phyloP scores from a whole-genome alignment of 2,888 invertebrate genomes.

The Theretra japonica region DNA sequence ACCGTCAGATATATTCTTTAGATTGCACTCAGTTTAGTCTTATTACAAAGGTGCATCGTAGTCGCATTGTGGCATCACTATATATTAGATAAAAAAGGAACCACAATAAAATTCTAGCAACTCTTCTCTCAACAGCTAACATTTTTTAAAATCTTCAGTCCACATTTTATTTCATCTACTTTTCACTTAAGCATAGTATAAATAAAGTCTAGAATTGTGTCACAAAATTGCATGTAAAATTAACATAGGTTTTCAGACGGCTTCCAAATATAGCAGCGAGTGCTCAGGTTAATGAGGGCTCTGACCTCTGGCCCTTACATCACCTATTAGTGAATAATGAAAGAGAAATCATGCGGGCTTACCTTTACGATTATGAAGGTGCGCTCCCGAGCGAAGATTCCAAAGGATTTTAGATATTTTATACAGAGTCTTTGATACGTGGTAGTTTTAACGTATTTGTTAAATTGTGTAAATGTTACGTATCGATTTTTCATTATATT shows the following conservation, averaged over 20 bases:
- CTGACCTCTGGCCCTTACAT: conserved; percentile 6
- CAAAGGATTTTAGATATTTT: background rate
- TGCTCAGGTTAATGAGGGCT: conserved; percentile 14
- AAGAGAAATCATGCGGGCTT: conserved; percentile 16
- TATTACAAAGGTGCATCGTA: no score
- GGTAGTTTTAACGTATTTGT: background rate
- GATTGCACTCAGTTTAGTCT: no score
- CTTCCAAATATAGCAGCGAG: background rate
- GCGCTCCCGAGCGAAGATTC: background rate
- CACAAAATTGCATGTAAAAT: background rate
- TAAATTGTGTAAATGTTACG: no score
- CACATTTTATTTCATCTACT: background rate
- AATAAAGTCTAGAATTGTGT: background rate
- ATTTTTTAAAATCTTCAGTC: background rate
- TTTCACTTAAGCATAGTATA: background rate
- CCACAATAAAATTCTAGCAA: no score
- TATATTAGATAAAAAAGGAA: no score
- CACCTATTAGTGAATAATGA: conserved; percentile 19
- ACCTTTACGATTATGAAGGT: conserved; percentile 18
- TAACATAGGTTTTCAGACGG: background rate
- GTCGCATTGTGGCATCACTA: no score
- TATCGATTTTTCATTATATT: no score
- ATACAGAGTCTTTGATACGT: background rate
- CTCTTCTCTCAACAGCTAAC: background rate
- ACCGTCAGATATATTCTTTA: no score